These are phyloP conservation scores for Drosophila helvetica DNA, from an alignment of 2,888 invertebrate genomes.

Conservation along the genomic window DNA sequence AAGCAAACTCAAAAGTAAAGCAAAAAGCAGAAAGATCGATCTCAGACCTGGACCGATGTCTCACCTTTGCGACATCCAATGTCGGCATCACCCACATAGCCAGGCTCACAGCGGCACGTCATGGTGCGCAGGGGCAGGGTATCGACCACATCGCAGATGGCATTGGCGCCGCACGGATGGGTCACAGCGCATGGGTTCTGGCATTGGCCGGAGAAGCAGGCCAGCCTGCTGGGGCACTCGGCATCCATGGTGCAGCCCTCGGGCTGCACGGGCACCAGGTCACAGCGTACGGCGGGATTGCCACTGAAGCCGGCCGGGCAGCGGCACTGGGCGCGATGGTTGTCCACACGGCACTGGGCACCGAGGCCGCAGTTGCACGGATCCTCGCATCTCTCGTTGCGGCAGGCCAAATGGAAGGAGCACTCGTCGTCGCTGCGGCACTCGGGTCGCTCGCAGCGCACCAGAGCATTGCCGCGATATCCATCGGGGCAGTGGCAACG, in stretches of 20 bases:
- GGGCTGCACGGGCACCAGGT: conserved; percentile 85
- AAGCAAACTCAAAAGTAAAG: conserved; percentile 65
- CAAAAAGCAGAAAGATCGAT: conserved; percentile 2
- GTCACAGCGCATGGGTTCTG: conserved; percentile 91
- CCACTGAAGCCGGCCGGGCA: conserved; percentile 93
- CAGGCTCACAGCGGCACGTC: conserved; percentile 93
- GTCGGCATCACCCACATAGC: conserved; percentile 93
- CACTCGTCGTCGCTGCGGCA: conserved; percentile 91
- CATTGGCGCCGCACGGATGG: conserved; percentile 91
- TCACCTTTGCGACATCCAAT: conserved; percentile 92
- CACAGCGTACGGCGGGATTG: conserved; percentile 89
- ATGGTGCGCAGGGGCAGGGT: conserved; percentile 94
- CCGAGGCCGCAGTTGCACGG: conserved; percentile 93
- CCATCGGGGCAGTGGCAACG: conserved; percentile 91
- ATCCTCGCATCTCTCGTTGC: conserved; percentile 90
- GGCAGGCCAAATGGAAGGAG: conserved; percentile 90
- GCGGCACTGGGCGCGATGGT: conserved; percentile 91
- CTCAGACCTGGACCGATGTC: background rate
- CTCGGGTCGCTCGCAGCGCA: conserved; percentile 91
- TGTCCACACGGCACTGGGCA: conserved; percentile 90
- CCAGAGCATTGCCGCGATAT: conserved; percentile 91
- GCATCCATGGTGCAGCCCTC: conserved; percentile 91
- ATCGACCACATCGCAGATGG: conserved; percentile 93
- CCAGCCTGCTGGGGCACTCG: conserved; percentile 93
- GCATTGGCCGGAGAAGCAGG: conserved; percentile 92